Evolutionary conservation across 2,797 vertebrate species (phyloP).

Genomic region (Epinephelus malabaricus): DNA sequence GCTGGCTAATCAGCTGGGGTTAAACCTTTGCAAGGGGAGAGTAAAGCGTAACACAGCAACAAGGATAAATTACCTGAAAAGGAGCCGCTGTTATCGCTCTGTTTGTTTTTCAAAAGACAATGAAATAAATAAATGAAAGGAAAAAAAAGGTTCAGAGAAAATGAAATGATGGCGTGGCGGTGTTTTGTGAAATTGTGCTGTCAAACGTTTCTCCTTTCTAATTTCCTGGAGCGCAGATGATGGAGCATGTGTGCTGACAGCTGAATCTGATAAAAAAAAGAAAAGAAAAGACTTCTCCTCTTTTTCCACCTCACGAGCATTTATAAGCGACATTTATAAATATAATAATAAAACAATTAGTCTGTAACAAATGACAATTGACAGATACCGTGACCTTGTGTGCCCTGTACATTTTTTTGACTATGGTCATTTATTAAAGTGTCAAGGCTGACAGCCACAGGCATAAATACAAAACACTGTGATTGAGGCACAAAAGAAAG

Average conservation of each 20-base stretch:
- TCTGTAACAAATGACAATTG: constrained; percentile 71
- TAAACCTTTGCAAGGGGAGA: constrained; percentile 39
- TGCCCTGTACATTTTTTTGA: constrained; percentile 45
- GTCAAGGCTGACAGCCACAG: constrained; percentile 49
- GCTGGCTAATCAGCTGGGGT: constrained; percentile 54
- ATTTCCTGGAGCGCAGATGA: constrained; percentile 86
- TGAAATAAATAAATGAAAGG: constrained; percentile 77
- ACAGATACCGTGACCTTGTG: constrained; percentile 70
- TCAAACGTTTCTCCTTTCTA: constrained; percentile 85
- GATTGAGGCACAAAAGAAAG: constrained; percentile 2
- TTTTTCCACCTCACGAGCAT: constrained; percentile 51
- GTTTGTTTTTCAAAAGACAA: constrained; percentile 79
- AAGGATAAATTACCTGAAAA: constrained; percentile 68
- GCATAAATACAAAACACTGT: constrained; percentile 34
- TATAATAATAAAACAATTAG: constrained; percentile 83
- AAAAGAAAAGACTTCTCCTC: constrained; percentile 44
- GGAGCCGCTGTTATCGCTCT: constrained; percentile 64
- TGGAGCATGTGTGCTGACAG: constrained; percentile 81
- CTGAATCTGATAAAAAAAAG: constrained; percentile 76
- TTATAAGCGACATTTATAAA: constrained; percentile 72
- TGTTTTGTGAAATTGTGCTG: constrained; percentile 87
- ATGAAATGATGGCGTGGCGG: constrained; percentile 82
- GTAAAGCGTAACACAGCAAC: constrained; percentile 17
- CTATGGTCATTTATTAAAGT: constrained; percentile 69
- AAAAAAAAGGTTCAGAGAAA: constrained; percentile 73